Evolutionary conservation across 2,888 invertebrate genomes (phyloP), one percentile per base, ranked within the genome.

Genomic region (Cosmia pyralina): DNA sequence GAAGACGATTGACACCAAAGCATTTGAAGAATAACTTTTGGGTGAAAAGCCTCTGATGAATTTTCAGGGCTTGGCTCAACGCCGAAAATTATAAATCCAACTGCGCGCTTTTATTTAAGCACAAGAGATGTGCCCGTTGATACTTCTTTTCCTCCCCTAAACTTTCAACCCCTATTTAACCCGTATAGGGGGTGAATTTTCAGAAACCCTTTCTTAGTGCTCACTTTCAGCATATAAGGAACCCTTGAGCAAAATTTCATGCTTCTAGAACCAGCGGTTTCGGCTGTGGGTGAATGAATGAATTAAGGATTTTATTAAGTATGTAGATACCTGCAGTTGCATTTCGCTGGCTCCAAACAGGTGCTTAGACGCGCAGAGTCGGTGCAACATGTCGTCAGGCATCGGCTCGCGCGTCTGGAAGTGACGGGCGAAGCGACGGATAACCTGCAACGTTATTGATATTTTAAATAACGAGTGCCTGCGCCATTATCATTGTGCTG

Each of bases 281-380:
- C 6, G 17, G 48, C 46, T 6, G 15, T 17, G 5, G 19, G 17
- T 48, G 50, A 19, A 50, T 50, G 0, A 50, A 50, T 50, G 19
- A 48, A 48, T 48, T 48, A 19, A 19, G 19, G 19, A 50, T 50
- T 19, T 50, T 10, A 19, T 50, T 19, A 50, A 50, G 19, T 19
- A 52, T 38, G 4, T 68, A 50, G 8, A 19, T 53, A 97, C 97
- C 96, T 99, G 99, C 79, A 98, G 95, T 88, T 98, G 98, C 93
- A 98, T 97, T 92, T 99, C 99, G 79, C 98, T 98, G 2, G 99
- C 98, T 1, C 98, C 97, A 92, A 99, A 99, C 48, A 99, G 93
- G 88, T 98, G 97, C 89, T 99, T 99, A 2, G 99, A 98, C 1
- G 98, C 97, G 89, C 98, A 98, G 48, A 99, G 95, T 62, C 98